Base-by-base conservation (phyloP, 2,113 vertebrate genomes). In the Podarcis raffonei region DNA sequence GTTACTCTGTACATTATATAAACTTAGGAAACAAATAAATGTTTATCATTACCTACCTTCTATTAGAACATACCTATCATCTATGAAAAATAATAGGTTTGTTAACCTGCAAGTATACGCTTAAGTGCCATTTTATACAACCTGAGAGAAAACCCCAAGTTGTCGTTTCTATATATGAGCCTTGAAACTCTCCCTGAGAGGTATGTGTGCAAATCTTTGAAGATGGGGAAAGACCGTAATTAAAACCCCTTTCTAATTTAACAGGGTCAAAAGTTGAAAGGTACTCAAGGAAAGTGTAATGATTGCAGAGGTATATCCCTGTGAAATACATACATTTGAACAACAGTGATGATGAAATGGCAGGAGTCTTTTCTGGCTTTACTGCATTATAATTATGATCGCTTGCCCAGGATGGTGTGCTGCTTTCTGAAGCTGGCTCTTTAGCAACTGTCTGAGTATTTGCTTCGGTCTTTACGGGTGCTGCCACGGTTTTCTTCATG, bases 271-370 rank as follows among this genome's bases (percentile, higher is more conserved):
- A 92, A 93, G 92, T 59, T 92, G 88, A 87, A 77, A 92, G 92
- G 87, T 79, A 90, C 84, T 93, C 91, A 93, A 95, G 91, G 84
- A 89, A 92, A 90, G 91, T 1, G 59, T 81, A 92, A 87, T 91
- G 93, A 90, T 90, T 92, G 94, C 74, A 95, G 93, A 96, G 95
- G 96, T 94, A 94, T 97, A 97, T 96, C 97, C 97, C 97, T 96
- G 94, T 96, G 96, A 92, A 95, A 98, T 99, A 99, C 99, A 97
- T 99, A 99, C 99, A 98, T 98, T 98, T 98, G 97, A 96, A 96
- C 95, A 98, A 97, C 95, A 97, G 95, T 97, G 98, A 93, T 92
- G 98, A 95, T 94, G 98, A 95, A 95, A 96, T 96, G 94, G 98
- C 95, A 95, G 98, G 94, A 94, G 97, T 96, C 97, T 97, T 97